Base-by-base conservation (phyloP, 2,113 vertebrate species). In the Barbus barbus region DNA sequence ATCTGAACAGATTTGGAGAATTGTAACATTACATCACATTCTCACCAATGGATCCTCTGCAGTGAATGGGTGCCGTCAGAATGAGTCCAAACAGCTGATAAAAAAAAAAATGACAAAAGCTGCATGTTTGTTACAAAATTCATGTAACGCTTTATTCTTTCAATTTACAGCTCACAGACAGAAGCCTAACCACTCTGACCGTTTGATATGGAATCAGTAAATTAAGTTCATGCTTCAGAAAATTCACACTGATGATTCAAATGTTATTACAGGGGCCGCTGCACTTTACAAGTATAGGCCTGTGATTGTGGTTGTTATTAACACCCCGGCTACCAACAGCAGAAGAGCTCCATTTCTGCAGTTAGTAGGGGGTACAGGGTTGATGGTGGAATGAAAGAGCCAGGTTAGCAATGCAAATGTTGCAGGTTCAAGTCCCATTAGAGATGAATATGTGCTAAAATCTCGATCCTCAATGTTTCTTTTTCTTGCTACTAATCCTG, bases 221-320 rank as follows among this genome's bases (percentile, higher is more conserved):
- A 44, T 72, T 38, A 38, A 60, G 22, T 60, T 58, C 75, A 78
- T 38, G 69, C 69, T 36, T 72, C 18, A 41, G 20, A 71, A 36
- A 72, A 44, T 71, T 78, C 76, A 60, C 76, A 78, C 31, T 3
- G 1, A 4, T 1, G 12, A 60, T 78, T 60, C 20, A 78, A 38
- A 78, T 60, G 76, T 60, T 13, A 60, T 78, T 60, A 41, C n/a
- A 78, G 51, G 53, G 31, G 1, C 22, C 12, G 33, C 51, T 36
- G 22, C 31, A 24, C 20, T 78, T 60, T 38, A 78, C 75, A 78
- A 38, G 75, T 58, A 78, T 14, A 78, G 33, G 38, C 51, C 20
- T 38, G 28, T 24, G 53, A 58, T 38, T 58, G 33, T 38, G 53
- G 22, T 38, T 60, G 33, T 78, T 22, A 58, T 78, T 60, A 77